These are phyloP conservation scores for Furcifer pardalis DNA, from an alignment of 2,797 vertebrate species.

Conservation along the genomic window DNA sequence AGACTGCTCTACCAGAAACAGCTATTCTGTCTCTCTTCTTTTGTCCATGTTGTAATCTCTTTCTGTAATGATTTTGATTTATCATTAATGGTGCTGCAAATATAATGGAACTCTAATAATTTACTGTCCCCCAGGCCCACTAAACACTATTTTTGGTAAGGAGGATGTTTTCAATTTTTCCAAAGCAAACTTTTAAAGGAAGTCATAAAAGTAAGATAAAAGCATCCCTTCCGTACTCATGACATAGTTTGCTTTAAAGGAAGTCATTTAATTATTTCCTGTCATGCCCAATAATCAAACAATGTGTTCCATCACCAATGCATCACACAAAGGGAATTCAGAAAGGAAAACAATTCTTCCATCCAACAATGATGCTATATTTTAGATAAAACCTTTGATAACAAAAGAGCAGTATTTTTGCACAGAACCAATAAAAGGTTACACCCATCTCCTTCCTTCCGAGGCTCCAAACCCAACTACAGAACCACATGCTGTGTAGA, in stretches of 20 bases:
- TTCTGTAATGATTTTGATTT: not conserved
- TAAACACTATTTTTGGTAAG: not conserved
- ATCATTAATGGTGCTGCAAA: not conserved
- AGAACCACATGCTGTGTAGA: constrained; percentile 17
- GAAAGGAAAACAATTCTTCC: constrained; percentile 32
- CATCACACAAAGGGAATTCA: constrained; percentile 18
- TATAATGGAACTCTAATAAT: not conserved
- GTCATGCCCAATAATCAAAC: constrained; percentile 62
- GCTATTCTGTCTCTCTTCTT: not conserved
- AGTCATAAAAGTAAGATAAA: constrained; percentile 74
- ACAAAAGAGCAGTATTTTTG: constrained; percentile 29
- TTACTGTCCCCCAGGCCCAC: not conserved
- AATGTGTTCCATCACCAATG: constrained; percentile 59
- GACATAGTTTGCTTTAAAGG: constrained; percentile 69
- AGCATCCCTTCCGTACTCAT: constrained; percentile 62
- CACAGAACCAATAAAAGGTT: constrained; percentile 14
- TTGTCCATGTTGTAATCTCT: not conserved
- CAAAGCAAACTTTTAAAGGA: constrained; percentile 69
- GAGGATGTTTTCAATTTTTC: constrained; percentile 51
- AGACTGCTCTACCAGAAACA: not conserved
- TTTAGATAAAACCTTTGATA: not conserved
- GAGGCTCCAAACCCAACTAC: not conserved
- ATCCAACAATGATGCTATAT: constrained; percentile 26
- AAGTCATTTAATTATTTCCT: constrained; percentile 74
- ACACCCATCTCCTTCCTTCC: constrained; percentile 8